Conservation (phyloP, 2,888 invertebrate species). For the Polyommatus iphigenia region DNA sequence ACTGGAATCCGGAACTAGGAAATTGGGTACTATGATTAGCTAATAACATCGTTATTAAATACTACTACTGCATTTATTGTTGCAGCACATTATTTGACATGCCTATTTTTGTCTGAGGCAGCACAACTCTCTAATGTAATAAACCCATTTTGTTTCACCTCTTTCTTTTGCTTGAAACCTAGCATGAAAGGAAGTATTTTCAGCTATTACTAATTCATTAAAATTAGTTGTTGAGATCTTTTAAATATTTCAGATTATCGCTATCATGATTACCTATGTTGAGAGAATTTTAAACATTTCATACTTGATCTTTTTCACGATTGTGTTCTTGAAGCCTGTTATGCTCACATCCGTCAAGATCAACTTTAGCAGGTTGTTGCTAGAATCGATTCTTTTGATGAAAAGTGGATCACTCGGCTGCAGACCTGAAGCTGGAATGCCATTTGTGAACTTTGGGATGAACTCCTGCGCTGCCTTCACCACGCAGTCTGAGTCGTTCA, state of each 20-base stretch:
- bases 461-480: slow-evolving; percentile 28
- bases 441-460: slow-evolving; percentile 37
- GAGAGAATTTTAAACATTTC: slow-evolving; percentile 40
- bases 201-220: too few relatives aligned
- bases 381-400: slow-evolving; percentile 51
- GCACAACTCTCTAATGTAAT: neutral
- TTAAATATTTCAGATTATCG: too few relatives aligned
- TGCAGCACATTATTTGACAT: too few relatives aligned
- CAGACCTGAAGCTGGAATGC: slow-evolving; percentile 42
- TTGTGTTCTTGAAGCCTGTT: slow-evolving; percentile 52
- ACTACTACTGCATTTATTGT: too few relatives aligned
- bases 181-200: too few relatives aligned
- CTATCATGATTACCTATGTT: neutral
- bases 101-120: too few relatives aligned
- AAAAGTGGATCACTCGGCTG: slow-evolving; percentile 50
- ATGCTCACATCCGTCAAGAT: slow-evolving; percentile 47
- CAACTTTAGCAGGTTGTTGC: slow-evolving; percentile 48
- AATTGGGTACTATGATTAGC: neutral
- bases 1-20: neutral
- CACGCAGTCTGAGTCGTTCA: slow-evolving; percentile 33
- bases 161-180: too few relatives aligned
- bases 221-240: too few relatives aligned
- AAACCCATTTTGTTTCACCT: too few relatives aligned
- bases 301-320: slow-evolving; percentile 53
- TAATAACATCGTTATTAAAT: too few relatives aligned